phyloP scores from a whole-genome alignment of 1,140 invertebrate species.

The Trypoxylus dichotomus region DNA sequence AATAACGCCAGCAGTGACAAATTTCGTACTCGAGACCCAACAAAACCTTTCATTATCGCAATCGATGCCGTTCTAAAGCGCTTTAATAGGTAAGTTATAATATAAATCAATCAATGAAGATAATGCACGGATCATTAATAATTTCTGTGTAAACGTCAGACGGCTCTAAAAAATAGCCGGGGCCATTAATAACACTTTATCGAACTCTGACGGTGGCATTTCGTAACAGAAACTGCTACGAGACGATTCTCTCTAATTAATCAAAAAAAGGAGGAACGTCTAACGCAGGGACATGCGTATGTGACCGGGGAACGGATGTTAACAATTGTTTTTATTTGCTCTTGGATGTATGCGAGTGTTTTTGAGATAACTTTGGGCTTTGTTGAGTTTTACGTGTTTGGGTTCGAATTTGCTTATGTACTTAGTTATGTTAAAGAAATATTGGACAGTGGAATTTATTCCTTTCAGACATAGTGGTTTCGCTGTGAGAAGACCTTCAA shows the following conservation, averaged over 20 bases:
- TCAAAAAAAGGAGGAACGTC: not conserved
- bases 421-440: too few species aligned
- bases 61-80: not conserved
- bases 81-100: not conserved
- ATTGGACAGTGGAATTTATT: too few species aligned
- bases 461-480: too few species aligned
- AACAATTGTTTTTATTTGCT: not conserved
- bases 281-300: not conserved
- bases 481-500: too few species aligned
- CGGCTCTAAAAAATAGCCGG: not conserved
- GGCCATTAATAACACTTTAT: not conserved
- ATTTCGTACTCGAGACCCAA: not conserved
- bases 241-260: not conserved
- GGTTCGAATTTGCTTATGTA: too few species aligned
- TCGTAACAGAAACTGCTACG: not conserved
- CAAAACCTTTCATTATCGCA: not conserved
- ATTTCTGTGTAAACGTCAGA: not conserved
- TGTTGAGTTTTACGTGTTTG: too few species aligned
- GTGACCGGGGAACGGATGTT: not conserved
- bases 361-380: too few species aligned
- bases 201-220: not conserved
- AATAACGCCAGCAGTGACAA: not conserved
- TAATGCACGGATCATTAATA: not conserved
- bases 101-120: slow-evolving; percentile 4
- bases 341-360: too few species aligned